Conservation (phyloP, 2,113 vertebrate species). For the Phoenicopterus ruber region DNA sequence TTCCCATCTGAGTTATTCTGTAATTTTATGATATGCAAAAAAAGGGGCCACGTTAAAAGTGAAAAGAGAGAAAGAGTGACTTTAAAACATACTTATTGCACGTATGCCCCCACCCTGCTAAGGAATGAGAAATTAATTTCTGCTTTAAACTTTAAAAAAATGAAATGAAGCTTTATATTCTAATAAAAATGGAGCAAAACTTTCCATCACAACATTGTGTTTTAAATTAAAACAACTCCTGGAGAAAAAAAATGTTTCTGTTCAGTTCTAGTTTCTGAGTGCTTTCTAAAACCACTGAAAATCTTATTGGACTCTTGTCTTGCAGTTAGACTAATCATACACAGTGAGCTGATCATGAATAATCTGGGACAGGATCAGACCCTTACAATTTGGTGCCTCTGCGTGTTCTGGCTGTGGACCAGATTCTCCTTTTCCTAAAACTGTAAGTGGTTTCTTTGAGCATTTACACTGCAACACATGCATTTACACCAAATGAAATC, state of each 20-base stretch:
- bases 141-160: background rate
- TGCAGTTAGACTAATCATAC: background rate
- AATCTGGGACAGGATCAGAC: background rate
- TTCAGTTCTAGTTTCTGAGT: background rate
- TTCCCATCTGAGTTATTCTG: background rate
- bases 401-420: background rate
- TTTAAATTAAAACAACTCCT: background rate
- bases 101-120: fast-evolving
- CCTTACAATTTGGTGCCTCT: background rate
- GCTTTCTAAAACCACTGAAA: background rate
- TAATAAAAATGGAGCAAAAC: background rate
- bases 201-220: background rate
- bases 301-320: background rate
- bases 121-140: background rate
- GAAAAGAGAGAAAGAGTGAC: background rate
- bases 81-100: background rate
- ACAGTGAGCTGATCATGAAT: background rate
- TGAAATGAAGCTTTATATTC: background rate
- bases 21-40: background rate
- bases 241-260: background rate
- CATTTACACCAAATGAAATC: background rate
- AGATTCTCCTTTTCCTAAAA: background rate
- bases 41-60: background rate
- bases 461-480: background rate
- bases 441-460: background rate